Evolutionary conservation across 2,888 invertebrate species (phyloP), one percentile per base, ranked within the genome.

Genomic region (Chelonus formosanus): DNA sequence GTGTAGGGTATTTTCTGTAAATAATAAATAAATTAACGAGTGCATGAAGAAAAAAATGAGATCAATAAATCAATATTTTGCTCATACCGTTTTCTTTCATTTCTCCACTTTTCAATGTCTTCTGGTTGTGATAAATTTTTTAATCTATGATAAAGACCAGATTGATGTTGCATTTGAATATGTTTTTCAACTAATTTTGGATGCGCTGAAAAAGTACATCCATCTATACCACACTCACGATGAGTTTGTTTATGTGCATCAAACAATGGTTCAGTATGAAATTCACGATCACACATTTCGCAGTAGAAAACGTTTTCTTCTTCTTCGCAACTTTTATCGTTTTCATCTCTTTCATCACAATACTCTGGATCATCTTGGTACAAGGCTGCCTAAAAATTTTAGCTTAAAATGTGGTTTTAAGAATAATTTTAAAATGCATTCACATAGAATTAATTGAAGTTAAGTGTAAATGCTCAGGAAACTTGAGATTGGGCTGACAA

Each of bases 101-200:
- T 89, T 71, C 90, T 88, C 96, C 96, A 97, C 81, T 92, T 92
- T 43, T 89, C 86, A 67, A 96, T 91, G 72, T 95, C 95, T 80
- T 95, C 94, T 0, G 92, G 91, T 4, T 92, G 91, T 69, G 91
- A 89, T 4, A 92, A 78, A 72, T 91, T 90, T 73, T 90, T 89
- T 68, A 96, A 91, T 83, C 90, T 91, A 61, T 91, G 89, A 77
- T 91, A 96, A 20, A 96, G 84, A 0, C 95, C 96, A n/a, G 91
- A 90, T 4, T 88, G 87, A 84, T 97, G 96, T 84, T 95, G 93
- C 87, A 92, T 90, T 80, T 89, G 88, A 72, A 94, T 89, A 79
- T 97, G 97, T 73, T 90, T 90, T 68, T 91, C 90, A 8, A 97
- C 89, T 3, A 95, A 87, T 81, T 90, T 90, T 3, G 91, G 89